Percentiles rank a stretch among this genome's conserved stretches.
These are phyloP conservation scores for Poeciliopsis turrubarensis DNA, from an alignment of 2,113 vertebrate species.

Conservation along the genomic window DNA sequence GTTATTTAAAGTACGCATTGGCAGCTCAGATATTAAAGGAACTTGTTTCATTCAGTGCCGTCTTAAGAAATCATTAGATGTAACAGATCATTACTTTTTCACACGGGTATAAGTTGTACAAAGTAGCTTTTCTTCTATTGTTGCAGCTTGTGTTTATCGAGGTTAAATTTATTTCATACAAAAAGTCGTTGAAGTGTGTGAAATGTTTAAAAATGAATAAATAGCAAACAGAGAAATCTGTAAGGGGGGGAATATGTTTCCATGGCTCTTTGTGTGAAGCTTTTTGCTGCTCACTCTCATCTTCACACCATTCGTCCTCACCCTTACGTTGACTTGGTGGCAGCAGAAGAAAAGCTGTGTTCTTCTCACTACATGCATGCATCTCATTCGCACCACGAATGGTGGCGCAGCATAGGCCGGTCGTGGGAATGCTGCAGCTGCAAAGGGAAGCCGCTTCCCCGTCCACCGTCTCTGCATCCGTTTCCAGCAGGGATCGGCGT, in stretches of 20 bases:
- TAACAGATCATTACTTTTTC: neutral
- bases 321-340: slow-evolving; percentile 10
- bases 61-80: no score
- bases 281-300: neutral
- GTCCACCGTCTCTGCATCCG: slow-evolving; percentile 33
- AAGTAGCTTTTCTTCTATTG: neutral
- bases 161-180: no score
- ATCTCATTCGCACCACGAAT: neutral
- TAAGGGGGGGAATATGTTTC: no score
- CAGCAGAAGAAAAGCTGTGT: neutral
- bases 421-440: neutral
- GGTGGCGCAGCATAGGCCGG: neutral
- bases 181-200: no score
- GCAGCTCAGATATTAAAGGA: no score
- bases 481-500: neutral
- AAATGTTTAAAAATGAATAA: no score
- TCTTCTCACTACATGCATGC: neutral
- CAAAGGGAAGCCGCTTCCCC: slow-evolving; percentile 26
- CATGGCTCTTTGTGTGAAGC: no score
- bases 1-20: no score
- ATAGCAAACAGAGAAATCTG: no score
- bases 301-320: slow-evolving; percentile 15
- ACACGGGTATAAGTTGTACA: neutral
- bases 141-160: no score
- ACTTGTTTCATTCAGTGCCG: no score